Evolutionary conservation across 1,140 invertebrate species (phyloP).

Genomic region (Bombus polaris): DNA sequence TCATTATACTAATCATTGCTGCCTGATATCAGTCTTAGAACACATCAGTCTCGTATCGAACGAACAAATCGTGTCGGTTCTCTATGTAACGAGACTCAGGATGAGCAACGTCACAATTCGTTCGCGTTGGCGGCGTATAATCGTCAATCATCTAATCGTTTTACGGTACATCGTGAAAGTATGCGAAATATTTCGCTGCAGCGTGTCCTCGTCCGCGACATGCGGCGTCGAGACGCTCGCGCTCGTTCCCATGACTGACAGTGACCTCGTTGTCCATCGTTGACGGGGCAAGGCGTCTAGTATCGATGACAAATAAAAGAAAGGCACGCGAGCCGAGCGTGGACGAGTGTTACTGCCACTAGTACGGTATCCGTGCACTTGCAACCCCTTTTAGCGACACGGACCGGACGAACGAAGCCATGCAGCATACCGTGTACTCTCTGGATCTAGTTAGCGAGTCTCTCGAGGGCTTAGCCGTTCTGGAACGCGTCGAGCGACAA

Average conservation of each 20-base stretch:
- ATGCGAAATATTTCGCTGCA: not conserved
- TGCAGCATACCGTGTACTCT: slow-evolving; percentile 50
- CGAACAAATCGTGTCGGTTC: not conserved
- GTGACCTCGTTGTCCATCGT: slow-evolving; percentile 61
- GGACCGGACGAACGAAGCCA: slow-evolving; percentile 65
- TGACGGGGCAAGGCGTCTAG: slow-evolving; percentile 54
- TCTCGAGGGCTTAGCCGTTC: slow-evolving; percentile 36
- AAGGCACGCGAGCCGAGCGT: slow-evolving; percentile 51
- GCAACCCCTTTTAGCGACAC: slow-evolving; percentile 60
- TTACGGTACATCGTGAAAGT: slow-evolving; percentile 10
- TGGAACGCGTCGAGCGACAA: slow-evolving; percentile 41
- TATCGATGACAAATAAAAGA: slow-evolving; percentile 65
- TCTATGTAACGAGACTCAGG: not conserved
- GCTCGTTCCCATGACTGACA: slow-evolving; percentile 29
- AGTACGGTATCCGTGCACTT: slow-evolving; percentile 71
- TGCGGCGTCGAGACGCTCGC: too few species aligned
- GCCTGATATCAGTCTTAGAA: not conserved
- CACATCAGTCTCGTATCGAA: too few species aligned
- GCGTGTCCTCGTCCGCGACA: too few species aligned
- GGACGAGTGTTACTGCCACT: slow-evolving; percentile 57
- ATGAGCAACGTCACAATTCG: not conserved
- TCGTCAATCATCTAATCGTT: slow-evolving; percentile 23
- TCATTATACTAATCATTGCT: not conserved
- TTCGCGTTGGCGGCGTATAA: not conserved
- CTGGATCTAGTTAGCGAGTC: slow-evolving; percentile 57